Evolutionary conservation across 2,888 invertebrate genomes (phyloP), one percentile per base, ranked within the genome.

Genomic region (Pterobdella sp.): DNA sequence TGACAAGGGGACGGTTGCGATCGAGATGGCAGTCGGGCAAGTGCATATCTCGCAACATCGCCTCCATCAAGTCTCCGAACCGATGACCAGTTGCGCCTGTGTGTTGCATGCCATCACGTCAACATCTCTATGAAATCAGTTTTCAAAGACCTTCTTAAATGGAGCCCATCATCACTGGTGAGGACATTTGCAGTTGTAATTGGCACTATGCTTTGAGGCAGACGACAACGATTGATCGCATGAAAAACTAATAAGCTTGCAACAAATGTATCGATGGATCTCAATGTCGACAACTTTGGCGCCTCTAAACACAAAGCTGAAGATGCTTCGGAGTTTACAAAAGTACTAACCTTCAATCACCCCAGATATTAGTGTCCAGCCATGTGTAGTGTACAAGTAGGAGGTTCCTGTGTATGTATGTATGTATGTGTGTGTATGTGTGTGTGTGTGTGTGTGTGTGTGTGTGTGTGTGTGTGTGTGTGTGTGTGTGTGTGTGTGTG

Each of bases 1-100:
- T 82, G 52, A 88, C 84, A 3, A 88, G 80, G 0, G 83, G 83
- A 4, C 82, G 80, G 77, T 86, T 83, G 73, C 83, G 79, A 78
- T 88, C 88, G 56, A 88, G 79, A 76, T 81, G 84, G 0, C 88
- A 88, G 73, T 84, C 80, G 22, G 82, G 79, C 79, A 88, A 80
- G 10, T 86, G 87, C 65, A 87, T 79, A 36, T 83, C 81, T 29
- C 80, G 77, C 73, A 87, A 85, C 64, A 87, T 79, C 7, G 79
- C 72, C 26, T 75, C 71, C 35, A 84, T 72, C 31, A 82, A 75
- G 10, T 78, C 77, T 1, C 77, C 75, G 76, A 84, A 84, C 1
- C 78, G 74, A 72, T 81, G 80, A 1, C 81, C 80, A 0, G 81
- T 79, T 1, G 82, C 84, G 4, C n/a, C n/a, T n/a, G n/a, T n/a